Evolutionary conservation across 2,888 invertebrate species (phyloP).

Genomic region (Lottia scabra): DNA sequence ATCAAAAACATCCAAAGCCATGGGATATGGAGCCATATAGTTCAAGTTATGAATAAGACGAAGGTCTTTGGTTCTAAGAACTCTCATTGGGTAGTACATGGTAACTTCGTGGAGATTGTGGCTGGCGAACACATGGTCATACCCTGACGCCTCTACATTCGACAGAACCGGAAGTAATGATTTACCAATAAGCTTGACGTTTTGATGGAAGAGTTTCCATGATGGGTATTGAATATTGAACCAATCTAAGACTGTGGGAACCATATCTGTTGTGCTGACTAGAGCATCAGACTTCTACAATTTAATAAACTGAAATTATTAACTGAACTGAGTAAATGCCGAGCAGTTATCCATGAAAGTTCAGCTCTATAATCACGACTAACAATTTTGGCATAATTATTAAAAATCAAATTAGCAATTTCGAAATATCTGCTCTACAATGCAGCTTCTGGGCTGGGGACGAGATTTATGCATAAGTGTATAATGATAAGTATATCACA

Average conservation of each 20-base stretch:
- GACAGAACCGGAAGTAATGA: slow-evolving; percentile 81
- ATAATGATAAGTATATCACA: no score
- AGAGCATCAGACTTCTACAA: slow-evolving; percentile 76
- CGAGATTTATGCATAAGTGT: no score
- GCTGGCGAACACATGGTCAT: slow-evolving; percentile 76
- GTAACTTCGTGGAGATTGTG: slow-evolving; percentile 92
- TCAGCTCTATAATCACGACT: no score
- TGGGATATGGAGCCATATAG: slow-evolving; percentile 86
- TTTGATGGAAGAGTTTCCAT: slow-evolving; percentile 37
- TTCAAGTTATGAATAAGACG: slow-evolving; percentile 92
- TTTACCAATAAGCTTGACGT: slow-evolving; percentile 73
- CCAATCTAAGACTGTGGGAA: slow-evolving; percentile 88
- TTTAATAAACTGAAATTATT: no score
- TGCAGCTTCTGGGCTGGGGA: no score
- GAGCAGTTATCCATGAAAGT: no score
- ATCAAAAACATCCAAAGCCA: slow-evolving; percentile 90
- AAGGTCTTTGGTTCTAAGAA: slow-evolving; percentile 79
- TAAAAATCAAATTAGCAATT: no score
- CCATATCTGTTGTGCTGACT: slow-evolving; percentile 83
- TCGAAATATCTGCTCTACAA: no score
- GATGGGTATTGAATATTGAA: slow-evolving; percentile 73
- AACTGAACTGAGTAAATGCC: no score
- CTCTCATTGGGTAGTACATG: slow-evolving; percentile 95
- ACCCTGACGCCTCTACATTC: slow-evolving; percentile 62
- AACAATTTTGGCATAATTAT: no score